Evolutionary conservation across 2,113 vertebrate species (phyloP).

Genomic region (Butastur rufipennis): DNA sequence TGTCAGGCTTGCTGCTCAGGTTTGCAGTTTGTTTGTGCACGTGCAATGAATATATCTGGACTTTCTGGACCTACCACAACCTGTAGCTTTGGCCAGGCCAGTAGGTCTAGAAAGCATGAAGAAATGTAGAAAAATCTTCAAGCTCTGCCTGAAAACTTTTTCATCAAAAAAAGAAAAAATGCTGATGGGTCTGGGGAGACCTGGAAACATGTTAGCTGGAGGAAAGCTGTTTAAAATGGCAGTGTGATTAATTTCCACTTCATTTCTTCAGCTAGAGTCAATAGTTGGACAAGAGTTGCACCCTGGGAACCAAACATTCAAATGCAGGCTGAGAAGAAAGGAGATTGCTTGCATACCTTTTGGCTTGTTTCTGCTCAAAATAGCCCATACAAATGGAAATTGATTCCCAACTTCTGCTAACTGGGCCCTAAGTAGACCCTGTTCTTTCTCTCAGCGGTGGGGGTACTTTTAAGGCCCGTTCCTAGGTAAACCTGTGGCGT

Average conservation of each 20-base stretch:
- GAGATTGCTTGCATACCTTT: neutral
- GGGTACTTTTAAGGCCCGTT: neutral
- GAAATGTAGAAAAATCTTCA: neutral
- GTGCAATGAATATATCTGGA: rapidly evolving
- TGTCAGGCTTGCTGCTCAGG: neutral
- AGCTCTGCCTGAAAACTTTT: neutral
- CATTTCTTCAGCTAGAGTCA: neutral
- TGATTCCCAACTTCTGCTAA: neutral
- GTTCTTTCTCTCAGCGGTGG: neutral
- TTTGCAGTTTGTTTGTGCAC: neutral
- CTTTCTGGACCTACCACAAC: neutral
- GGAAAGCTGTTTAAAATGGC: neutral
- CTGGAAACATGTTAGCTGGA: neutral
- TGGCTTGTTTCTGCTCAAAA: neutral
- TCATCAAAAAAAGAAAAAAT: neutral
- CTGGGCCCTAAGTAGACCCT: neutral
- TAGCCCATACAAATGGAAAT: neutral
- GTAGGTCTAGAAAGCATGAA: neutral
- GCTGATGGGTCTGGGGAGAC: neutral
- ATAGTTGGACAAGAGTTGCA: neutral
- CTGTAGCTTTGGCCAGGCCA: neutral
- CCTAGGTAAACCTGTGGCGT: neutral
- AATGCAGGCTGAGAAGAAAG: neutral
- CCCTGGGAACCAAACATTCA: neutral
- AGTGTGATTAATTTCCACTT: neutral